Conservation (phyloP, 2,888 invertebrate species). For the Eugnorisma glareosa region DNA sequence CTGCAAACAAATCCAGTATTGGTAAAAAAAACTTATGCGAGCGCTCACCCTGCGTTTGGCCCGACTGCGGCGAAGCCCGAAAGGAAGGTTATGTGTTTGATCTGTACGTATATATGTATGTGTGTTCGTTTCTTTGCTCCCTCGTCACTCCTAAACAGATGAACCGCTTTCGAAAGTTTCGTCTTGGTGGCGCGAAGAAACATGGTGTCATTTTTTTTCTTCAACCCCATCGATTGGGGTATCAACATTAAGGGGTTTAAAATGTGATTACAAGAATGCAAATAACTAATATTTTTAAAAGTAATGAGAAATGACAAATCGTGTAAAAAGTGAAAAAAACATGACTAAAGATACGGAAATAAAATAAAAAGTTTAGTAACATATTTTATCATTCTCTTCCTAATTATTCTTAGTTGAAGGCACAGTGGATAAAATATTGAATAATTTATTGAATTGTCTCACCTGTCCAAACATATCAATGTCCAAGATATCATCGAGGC, state of each 20-base stretch:
- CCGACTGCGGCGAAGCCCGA: not conserved
- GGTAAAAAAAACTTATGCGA: not conserved
- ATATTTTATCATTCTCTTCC: not conserved
- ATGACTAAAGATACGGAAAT: too few relatives aligned
- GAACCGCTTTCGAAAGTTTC: not conserved
- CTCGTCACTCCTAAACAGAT: not conserved
- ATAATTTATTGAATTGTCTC: too few relatives aligned
- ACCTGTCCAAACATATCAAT: conserved; percentile 78
- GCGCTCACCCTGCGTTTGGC: not conserved
- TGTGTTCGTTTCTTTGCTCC: not conserved
- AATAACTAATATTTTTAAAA: too few relatives aligned
- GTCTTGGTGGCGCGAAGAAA: too few relatives aligned
- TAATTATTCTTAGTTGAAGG: not conserved
- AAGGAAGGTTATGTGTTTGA: not conserved
- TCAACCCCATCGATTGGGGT: too few relatives aligned
- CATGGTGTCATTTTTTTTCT: too few relatives aligned
- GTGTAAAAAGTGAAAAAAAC: too few relatives aligned
- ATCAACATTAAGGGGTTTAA: too few relatives aligned
- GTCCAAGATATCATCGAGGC: conserved; percentile 71
- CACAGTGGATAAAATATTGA: not conserved
- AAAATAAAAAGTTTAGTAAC: not conserved
- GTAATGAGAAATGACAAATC: too few relatives aligned
- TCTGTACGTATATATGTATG: not conserved
- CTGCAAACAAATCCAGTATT: conserved; percentile 63
- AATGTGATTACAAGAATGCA: too few relatives aligned